Percentiles rank a stretch among this genome's conserved stretches.
These are phyloP conservation scores for Sepioteuthis lessoniana DNA, from an alignment of 2,888 invertebrate species.

Conservation along the genomic window DNA sequence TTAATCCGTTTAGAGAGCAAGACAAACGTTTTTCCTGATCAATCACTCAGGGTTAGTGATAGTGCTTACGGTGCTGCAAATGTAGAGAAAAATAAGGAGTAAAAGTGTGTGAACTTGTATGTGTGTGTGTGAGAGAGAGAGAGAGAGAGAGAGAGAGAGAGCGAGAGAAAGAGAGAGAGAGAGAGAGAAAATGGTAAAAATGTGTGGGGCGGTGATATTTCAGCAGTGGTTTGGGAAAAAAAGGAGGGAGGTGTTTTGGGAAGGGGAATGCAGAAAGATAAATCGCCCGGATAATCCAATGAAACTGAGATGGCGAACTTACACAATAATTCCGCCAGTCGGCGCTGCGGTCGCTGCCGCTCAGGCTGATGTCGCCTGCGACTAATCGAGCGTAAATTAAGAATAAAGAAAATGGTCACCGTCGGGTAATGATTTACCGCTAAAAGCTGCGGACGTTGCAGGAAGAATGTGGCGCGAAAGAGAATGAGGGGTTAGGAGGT, in stretches of 20 bases:
- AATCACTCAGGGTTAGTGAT: too few species aligned
- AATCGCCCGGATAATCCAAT: constrained; percentile 33
- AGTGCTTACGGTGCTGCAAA: too few species aligned
- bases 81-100: too few species aligned
- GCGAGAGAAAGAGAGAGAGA: too few species aligned
- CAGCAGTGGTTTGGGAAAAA: too few species aligned
- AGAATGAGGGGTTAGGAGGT: neutral
- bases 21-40: too few species aligned
- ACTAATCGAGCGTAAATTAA: neutral
- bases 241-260: neutral
- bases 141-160: too few species aligned
- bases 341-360: neutral
- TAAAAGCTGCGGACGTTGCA: constrained; percentile 4
- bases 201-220: too few species aligned
- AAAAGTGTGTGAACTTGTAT: too few species aligned
- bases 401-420: constrained; percentile 33
- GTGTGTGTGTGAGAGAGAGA: too few species aligned
- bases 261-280: neutral
- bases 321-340: constrained; percentile 33
- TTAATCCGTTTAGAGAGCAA: too few species aligned
- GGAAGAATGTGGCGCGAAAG: neutral
- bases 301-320: constrained; percentile 17
- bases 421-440: constrained; percentile 20
- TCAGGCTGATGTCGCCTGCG: constrained; percentile 18
- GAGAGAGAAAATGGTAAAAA: too few species aligned